A percentile compares a stretch with the other conserved stretches of the same genome.
phyloP scores from a whole-genome alignment of 2,113 vertebrate species.

The Telmatochromis brichardi region DNA sequence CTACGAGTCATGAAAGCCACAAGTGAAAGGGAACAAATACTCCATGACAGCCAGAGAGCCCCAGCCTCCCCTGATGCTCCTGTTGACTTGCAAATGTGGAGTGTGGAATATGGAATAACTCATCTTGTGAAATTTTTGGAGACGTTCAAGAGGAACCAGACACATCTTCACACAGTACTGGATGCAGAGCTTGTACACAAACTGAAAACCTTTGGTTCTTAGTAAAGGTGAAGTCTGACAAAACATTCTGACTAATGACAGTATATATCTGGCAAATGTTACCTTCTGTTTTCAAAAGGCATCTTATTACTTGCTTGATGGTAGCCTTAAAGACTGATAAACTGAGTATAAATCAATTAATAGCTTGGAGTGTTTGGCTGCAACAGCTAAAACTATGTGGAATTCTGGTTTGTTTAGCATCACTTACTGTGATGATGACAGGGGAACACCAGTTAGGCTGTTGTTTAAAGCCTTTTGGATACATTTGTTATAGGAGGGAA shows the following conservation, averaged over 20 bases:
- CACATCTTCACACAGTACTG: background rate
- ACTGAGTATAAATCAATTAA: background rate
- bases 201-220: background rate
- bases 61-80: background rate
- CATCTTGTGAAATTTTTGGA: background rate
- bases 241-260: background rate
- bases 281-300: background rate
- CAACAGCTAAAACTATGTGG: background rate
- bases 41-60: background rate
- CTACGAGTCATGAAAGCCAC: background rate
- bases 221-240: background rate
- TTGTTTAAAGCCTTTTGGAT: background rate
- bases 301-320: background rate
- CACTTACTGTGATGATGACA: background rate
- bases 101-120: background rate
- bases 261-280: background rate
- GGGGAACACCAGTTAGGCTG: background rate
- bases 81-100: background rate
- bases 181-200: background rate
- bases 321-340: background rate
- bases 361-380: background rate
- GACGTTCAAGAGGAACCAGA: background rate
- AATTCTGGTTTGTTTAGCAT: background rate
- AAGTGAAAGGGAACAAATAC: background rate
- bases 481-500: background rate